Evolutionary conservation across 2,113 vertebrate genomes (phyloP).

Genomic region (Atrichornis clamosus): DNA sequence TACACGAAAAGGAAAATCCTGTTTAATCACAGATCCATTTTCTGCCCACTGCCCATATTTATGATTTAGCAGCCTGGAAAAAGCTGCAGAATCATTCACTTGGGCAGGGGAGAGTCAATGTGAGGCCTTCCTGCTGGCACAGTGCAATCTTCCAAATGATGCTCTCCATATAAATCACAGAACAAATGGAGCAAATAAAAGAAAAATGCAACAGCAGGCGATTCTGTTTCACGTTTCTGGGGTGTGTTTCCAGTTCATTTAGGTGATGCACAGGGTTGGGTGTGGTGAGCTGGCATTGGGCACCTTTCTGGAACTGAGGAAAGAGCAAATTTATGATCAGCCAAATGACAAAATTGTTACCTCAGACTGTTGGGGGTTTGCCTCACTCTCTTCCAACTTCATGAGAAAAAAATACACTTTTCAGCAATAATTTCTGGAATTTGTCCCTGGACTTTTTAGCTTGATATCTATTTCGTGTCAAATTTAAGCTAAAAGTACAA

Average conservation of each 20-base stretch:
- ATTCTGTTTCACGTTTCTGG: background rate
- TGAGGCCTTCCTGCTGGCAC: background rate
- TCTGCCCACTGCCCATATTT: background rate
- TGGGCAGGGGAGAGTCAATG: background rate
- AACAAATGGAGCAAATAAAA: constrained; percentile 27
- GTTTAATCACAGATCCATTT: background rate
- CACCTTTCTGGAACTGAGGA: background rate
- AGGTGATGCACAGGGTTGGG: background rate
- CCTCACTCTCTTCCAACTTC: background rate
- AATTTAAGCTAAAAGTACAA: background rate
- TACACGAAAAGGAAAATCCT: background rate
- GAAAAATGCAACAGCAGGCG: background rate
- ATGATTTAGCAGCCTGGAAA: background rate
- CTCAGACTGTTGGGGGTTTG: background rate
- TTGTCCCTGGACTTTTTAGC: background rate
- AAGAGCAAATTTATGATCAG: background rate
- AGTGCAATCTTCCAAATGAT: background rate
- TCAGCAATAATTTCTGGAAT: background rate
- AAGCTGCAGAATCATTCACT: background rate
- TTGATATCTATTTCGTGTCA: background rate
- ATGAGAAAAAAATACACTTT: background rate
- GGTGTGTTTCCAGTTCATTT: background rate
- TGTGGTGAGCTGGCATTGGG: background rate
- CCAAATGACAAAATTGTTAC: background rate
- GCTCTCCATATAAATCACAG: constrained; percentile 12